Percentiles rank a stretch among this genome's conserved stretches.
These are phyloP conservation scores for Cyrtodaria siliqua DNA, from an alignment of 2,888 invertebrate species.

Conservation along the genomic window DNA sequence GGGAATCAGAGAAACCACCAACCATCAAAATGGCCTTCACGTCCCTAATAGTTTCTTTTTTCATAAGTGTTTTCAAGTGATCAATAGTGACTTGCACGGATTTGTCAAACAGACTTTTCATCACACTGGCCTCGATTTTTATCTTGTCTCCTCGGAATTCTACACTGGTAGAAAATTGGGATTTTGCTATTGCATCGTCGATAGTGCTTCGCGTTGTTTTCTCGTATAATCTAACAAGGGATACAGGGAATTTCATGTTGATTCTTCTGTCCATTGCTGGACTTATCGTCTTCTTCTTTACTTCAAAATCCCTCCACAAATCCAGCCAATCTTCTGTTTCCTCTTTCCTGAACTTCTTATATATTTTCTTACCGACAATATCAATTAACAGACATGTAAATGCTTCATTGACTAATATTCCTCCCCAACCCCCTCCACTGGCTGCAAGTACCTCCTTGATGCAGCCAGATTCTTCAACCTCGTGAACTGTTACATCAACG, in stretches of 20 bases:
- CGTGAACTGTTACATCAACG: slow-evolving; percentile 11
- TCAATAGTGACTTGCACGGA: slow-evolving; percentile 10
- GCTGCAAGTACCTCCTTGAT: slow-evolving; percentile 15
- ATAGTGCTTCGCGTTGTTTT: not conserved
- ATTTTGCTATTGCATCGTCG: slow-evolving; percentile 2
- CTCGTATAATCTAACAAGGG: not conserved
- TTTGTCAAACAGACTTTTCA: slow-evolving; percentile 13
- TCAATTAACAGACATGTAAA: slow-evolving; percentile 17
- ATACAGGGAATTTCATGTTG: slow-evolving; percentile 18
- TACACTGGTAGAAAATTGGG: not conserved
- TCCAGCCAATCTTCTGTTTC: slow-evolving; percentile 28
- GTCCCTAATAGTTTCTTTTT: not conserved
- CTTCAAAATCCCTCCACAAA: slow-evolving; percentile 29
- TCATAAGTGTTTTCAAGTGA: slow-evolving; percentile 7
- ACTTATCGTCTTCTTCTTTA: slow-evolving; percentile 16
- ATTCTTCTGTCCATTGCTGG: not conserved
- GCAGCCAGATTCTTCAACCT: not conserved
- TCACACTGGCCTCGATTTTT: slow-evolving; percentile 6
- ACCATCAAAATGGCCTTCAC: slow-evolving; percentile 30
- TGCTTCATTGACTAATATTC: slow-evolving; percentile 19
- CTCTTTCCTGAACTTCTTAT: slow-evolving; percentile 9
- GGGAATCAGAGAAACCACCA: slow-evolving; percentile 32
- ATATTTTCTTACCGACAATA: slow-evolving; percentile 5
- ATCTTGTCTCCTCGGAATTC: slow-evolving; percentile 9
- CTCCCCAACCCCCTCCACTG: slow-evolving; percentile 28